Evolutionary conservation across 2,888 invertebrate genomes (phyloP).

Genomic region (Amiota minor): DNA sequence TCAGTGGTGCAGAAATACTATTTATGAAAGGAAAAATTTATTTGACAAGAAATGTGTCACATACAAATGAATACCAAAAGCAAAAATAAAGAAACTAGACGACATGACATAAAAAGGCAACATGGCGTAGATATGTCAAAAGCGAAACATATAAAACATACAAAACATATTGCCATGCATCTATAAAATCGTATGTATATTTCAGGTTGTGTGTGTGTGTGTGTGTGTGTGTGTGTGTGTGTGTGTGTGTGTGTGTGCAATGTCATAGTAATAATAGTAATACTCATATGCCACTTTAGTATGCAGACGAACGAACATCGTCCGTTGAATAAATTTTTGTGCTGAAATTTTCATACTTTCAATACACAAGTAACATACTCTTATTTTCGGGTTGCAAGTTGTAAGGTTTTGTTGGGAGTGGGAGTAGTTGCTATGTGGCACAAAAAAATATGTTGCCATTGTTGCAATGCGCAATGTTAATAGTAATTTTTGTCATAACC

Average conservation of each 20-base stretch:
- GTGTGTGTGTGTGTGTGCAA: background rate
- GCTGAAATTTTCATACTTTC: constrained; percentile 50
- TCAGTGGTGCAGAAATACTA: too few species aligned
- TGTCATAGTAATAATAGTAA: constrained; percentile 18
- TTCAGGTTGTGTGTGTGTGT: background rate
- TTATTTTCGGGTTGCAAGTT: background rate
- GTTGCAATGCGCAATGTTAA: constrained; percentile 44
- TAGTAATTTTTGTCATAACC: constrained; percentile 57
- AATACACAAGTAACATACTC: constrained; percentile 25
- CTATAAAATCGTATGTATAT: too few species aligned
- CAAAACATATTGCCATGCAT: too few species aligned
- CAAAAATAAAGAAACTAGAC: too few species aligned
- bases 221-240: background rate
- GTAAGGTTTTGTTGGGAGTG: background rate
- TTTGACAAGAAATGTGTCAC: too few species aligned
- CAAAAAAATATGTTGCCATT: constrained; percentile 22
- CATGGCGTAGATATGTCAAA: too few species aligned
- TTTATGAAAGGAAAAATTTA: too few species aligned
- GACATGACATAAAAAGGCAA: too few species aligned
- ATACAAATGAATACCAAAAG: too few species aligned
- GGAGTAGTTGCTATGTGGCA: background rate
- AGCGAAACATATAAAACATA: too few species aligned
- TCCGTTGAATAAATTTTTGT: constrained; percentile 17
- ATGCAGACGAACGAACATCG: background rate
- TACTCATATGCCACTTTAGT: background rate